Percentiles rank a stretch among this genome's conserved stretches.
These are phyloP conservation scores for Ashinkailepas kermadecensis DNA, from an alignment of 2,888 invertebrate genomes.

Conservation along the genomic window DNA sequence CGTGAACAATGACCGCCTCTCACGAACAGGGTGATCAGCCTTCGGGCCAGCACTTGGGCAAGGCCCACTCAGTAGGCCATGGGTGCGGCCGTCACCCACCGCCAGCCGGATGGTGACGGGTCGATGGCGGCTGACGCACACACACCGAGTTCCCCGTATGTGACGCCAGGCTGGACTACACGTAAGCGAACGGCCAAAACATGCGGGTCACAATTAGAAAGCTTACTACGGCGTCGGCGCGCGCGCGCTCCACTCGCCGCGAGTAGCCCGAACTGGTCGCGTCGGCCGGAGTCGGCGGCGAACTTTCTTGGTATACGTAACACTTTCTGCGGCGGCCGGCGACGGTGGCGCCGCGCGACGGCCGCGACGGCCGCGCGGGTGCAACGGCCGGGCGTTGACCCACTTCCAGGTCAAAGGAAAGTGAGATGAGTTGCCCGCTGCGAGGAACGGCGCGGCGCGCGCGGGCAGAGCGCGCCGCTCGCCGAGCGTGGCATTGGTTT, in stretches of 20 bases:
- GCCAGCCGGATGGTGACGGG: neutral
- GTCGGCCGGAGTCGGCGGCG: neutral
- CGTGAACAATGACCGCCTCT: no score
- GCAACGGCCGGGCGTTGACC: neutral
- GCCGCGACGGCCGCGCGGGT: neutral
- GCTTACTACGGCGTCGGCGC: neutral
- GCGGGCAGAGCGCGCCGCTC: no score
- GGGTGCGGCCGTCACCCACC: no score
- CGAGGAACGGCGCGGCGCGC: neutral
- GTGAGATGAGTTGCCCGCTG: neutral
- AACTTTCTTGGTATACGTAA: constrained; percentile 18
- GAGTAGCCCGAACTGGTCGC: neutral
- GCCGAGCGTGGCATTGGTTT: no score
- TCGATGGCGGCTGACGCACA: no score
- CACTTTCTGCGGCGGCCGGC: constrained; percentile 6
- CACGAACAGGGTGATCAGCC: no score
- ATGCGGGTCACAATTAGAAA: neutral
- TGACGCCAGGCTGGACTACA: neutral
- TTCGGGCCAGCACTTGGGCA: no score
- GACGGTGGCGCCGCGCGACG: neutral
- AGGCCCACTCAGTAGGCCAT: no score
- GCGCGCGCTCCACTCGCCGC: neutral
- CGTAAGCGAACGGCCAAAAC: neutral
- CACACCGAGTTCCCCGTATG: no score
- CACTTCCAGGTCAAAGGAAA: constrained; percentile 10